phyloP scores from a whole-genome alignment of 2,113 vertebrate genomes.

The Chunga burmeisteri region DNA sequence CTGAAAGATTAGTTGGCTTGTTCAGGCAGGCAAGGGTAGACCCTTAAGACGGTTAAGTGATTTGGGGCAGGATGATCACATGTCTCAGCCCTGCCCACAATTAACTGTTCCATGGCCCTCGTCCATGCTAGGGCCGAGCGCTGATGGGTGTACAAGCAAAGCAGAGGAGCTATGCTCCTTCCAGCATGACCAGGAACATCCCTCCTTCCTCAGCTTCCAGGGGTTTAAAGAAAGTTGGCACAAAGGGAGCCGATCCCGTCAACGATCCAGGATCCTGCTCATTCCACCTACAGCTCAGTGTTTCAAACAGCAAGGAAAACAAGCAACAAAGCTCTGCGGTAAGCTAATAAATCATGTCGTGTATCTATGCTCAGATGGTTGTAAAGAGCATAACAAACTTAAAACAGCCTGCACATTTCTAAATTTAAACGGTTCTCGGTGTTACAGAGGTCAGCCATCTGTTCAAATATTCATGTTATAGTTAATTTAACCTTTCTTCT shows the following conservation, averaged over 20 bases:
- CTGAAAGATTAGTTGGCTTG: constrained; percentile 2
- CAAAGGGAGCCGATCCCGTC: background rate
- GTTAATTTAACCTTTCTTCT: background rate
- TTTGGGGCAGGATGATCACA: constrained; percentile 56
- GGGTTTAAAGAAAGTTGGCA: background rate
- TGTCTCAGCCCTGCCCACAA: background rate
- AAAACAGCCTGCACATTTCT: background rate
- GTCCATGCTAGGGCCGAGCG: background rate
- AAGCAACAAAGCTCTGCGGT: background rate
- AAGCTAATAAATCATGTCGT: background rate
- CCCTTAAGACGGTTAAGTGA: constrained; percentile 59
- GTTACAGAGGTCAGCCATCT: constrained; percentile 42
- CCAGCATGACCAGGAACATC: background rate
- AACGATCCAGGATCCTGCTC: background rate
- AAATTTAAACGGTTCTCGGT: constrained; percentile 16
- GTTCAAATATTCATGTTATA: background rate
- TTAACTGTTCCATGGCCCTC: constrained; percentile 21
- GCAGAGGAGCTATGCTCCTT: background rate
- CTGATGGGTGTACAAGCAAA: background rate
- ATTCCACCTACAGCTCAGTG: background rate
- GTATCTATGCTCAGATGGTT: background rate
- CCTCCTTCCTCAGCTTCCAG: background rate
- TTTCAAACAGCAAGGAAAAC: background rate
- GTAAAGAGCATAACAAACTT: background rate
- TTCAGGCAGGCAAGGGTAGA: constrained; percentile 46